Evolutionary conservation across 2,113 vertebrate species (phyloP), one percentile per base, ranked within the genome.

Genomic region (Anolis carolinensis): DNA sequence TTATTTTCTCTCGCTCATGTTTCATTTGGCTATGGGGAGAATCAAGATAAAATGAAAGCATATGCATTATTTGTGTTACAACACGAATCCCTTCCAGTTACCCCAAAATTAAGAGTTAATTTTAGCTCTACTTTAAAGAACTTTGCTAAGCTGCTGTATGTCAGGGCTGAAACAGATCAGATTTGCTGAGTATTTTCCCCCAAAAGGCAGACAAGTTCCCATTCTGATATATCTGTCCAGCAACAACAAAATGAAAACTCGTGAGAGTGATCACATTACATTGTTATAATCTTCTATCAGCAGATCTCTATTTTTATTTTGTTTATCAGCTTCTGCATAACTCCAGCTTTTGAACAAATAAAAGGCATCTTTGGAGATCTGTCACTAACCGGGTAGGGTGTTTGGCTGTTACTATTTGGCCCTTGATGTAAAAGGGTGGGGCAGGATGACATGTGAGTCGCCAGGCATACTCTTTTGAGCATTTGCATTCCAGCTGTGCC

Each of bases 1-100:
- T 79, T 87, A 7, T 7, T 73, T 86, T 89, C 62, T 71, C 88
- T 79, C 63, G 27, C 84, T 80, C 32, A 7, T 74, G 44, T 90
- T 92, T 90, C 13, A 0, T 13, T 16, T n/a, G 1, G 36, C 23
- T 44, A 82, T 83, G 0, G 70, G 34, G 9, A 55, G 44, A 90
- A 84, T 1, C 48, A 27, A 81, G 0, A 11, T 50, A 82, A 80
- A 92, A 39, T 3, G 0, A 62, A n/a, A 16, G 50, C 81, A 83
- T 1, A n/a, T 55, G n/a, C 1, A 62, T 5, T 48, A 79, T 67
- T 67, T 18, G 25, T 27, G 9, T 3, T 67, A 10, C 23, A 67
- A 67, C 27, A 67, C 5, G 27, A 67, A 67, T 27, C 27, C 18
- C 23, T n/a, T 14, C 48, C 30, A 4, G 30, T 27, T 30, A 18